Percentiles rank a stretch among this genome's conserved stretches.
phyloP scores from a whole-genome alignment of 1,140 invertebrate species.

The Coptotermes formosanus region DNA sequence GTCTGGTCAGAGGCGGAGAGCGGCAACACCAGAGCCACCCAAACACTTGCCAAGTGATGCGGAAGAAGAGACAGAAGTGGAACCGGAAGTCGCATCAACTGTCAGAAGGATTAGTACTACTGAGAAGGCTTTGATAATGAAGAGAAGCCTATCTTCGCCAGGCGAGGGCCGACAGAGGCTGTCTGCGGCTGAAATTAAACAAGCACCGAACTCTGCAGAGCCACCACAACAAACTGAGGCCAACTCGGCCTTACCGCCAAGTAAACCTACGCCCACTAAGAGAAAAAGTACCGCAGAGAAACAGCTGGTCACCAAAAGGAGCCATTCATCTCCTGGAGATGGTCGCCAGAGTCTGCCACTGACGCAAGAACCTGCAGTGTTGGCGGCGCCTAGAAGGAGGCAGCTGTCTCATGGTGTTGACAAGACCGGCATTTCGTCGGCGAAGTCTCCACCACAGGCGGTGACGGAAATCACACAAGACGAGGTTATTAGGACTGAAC shows the following conservation, averaged over 20 bases:
- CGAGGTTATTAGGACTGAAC: too few species aligned
- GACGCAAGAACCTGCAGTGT: constrained; percentile 46
- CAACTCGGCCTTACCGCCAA: neutral
- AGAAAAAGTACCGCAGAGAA: constrained; percentile 13
- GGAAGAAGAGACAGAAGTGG: neutral
- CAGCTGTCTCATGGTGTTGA: neutral
- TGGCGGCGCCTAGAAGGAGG: constrained; percentile 37
- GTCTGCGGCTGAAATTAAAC: constrained; percentile 31
- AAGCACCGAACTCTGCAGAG: neutral
- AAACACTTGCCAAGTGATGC: neutral
- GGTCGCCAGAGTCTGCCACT: constrained; percentile 36
- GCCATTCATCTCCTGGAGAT: constrained; percentile 22
- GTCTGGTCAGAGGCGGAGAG: neutral
- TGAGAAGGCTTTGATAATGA: constrained; percentile 23
- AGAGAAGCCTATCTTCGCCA: constrained; percentile 26
- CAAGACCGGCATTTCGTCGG: neutral
- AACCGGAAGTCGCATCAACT: neutral
- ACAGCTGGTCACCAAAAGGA: neutral
- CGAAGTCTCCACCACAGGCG: neutral
- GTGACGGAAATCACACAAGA: too few species aligned
- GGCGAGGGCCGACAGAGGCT: constrained; percentile 8
- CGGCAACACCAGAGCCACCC: neutral
- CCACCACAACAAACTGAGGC: neutral
- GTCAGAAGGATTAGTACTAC: neutral
- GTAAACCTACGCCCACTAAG: neutral